Evolutionary conservation across 2,888 invertebrate species (phyloP).

Genomic region (Ecdyonurus torrentis): DNA sequence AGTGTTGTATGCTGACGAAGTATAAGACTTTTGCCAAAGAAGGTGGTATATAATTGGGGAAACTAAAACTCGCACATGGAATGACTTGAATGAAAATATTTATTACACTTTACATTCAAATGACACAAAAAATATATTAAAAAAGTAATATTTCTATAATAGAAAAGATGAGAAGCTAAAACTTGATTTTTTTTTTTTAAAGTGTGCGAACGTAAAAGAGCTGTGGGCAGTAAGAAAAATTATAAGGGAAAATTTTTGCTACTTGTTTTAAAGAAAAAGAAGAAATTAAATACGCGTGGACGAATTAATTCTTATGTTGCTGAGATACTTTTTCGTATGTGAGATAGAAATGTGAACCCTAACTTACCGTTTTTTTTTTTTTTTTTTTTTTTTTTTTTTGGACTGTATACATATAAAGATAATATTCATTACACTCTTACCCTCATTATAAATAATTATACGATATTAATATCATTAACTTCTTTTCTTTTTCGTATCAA

Average conservation of each 20-base stretch:
- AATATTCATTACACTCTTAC: no score
- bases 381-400: no score
- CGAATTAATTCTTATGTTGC: not conserved
- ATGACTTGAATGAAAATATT: not conserved
- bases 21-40: not conserved
- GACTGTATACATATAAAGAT: no score
- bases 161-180: not conserved
- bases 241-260: no score
- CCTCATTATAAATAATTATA: no score
- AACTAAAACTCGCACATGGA: not conserved
- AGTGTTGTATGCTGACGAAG: not conserved
- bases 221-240: not conserved
- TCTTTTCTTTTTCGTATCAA: not conserved
- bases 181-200: not conserved
- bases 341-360: not conserved
- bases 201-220: not conserved
- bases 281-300: not conserved
- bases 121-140: not conserved
- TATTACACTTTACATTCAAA: not conserved
- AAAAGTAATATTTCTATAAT: not conserved
- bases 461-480: not conserved
- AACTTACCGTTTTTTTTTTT: not conserved
- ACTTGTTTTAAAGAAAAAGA: not conserved
- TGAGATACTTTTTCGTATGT: not conserved
- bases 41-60: not conserved